A percentile compares a stretch with the other conserved stretches of the same genome.
These are phyloP conservation scores for Turnix velox DNA, from an alignment of 2,113 vertebrate genomes.

Conservation along the genomic window DNA sequence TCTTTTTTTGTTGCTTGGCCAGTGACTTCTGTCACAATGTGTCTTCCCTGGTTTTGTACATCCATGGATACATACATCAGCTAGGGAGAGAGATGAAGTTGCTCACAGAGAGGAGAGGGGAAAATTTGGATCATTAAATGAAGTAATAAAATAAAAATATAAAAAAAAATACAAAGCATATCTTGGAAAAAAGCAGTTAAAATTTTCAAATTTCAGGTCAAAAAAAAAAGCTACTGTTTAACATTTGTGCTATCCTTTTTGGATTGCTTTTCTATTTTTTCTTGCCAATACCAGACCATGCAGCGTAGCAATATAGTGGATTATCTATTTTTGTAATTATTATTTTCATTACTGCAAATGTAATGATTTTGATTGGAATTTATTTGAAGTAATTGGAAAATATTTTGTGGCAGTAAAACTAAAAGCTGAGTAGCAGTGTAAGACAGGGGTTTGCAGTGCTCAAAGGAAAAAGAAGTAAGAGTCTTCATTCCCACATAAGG, in stretches of 20 bases:
- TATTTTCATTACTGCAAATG: not conserved
- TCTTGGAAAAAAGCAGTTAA: not conserved
- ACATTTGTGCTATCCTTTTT: not conserved
- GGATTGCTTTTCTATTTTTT: not conserved
- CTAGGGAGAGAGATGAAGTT: not conserved
- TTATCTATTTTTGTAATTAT: not conserved
- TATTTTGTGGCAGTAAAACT: not conserved
- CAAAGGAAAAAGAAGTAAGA: not conserved
- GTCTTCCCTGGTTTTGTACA: not conserved
- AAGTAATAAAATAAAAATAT: not conserved
- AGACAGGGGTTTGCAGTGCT: not conserved
- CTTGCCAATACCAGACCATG: not conserved
- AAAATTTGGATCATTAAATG: not conserved
- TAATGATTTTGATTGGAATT: not conserved
- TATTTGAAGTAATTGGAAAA: not conserved
- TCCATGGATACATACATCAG: not conserved
- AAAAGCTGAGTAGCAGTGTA: not conserved
- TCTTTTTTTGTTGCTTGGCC: not conserved
- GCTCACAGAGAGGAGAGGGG: not conserved
- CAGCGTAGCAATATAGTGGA: not conserved
- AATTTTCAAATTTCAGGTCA: not conserved
- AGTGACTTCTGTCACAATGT: not conserved
- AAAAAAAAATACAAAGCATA: no score
- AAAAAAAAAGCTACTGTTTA: not conserved
- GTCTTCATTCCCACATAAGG: rapidly evolving